Evolutionary conservation across 2,797 vertebrate genomes (phyloP).

Genomic region (Sebastes melanostomus): DNA sequence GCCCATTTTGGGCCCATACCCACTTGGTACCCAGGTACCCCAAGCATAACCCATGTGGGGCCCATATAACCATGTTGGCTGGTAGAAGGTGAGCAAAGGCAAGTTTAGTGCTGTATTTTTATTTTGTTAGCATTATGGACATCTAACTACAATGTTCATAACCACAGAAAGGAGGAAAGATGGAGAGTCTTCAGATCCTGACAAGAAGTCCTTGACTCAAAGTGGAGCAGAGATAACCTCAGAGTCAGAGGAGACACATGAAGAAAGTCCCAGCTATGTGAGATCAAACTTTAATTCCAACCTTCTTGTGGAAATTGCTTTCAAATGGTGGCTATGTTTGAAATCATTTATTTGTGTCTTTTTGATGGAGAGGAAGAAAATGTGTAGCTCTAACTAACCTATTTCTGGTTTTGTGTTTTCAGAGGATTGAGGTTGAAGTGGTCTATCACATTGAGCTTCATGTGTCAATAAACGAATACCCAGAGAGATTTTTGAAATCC

Average conservation of each 20-base stretch:
- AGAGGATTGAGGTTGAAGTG: conserved; percentile 76
- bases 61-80: no score
- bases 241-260: conserved; percentile 11
- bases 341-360: not conserved
- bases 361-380: not conserved
- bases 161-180: conserved; percentile 38
- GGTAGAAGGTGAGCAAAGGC: not conserved
- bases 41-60: no score
- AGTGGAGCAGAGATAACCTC: not conserved
- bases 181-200: conserved; percentile 21
- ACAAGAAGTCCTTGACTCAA: not conserved
- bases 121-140: not conserved
- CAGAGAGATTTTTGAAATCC: conserved; percentile 79
- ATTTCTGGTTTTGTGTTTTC: conserved; percentile 25
- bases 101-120: not conserved
- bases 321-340: not conserved
- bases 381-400: not conserved
- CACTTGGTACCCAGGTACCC: no score
- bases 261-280: conserved; percentile 49
- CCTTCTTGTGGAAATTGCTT: not conserved
- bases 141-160: not conserved
- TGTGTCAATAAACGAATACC: conserved; percentile 76
- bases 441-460: conserved; percentile 78
- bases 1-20: no score
- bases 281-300: conserved; percentile 17